phyloP scores from a whole-genome alignment of 2,888 invertebrate species.

The Hypercompe scribonia region DNA sequence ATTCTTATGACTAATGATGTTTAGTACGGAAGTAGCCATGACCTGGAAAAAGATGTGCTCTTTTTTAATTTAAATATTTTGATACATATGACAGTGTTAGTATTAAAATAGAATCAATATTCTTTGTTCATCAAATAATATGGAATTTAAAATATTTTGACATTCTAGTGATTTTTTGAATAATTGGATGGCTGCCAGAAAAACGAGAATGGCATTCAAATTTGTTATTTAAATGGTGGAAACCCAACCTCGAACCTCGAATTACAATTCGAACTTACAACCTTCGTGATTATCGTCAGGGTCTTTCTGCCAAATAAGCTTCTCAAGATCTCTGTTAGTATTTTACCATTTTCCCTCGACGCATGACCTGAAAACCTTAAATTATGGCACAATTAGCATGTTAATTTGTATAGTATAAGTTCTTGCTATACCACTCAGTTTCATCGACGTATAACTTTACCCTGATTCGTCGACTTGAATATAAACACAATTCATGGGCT shows the following conservation, averaged over 20 bases:
- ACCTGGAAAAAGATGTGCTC: no score
- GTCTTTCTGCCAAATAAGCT: neutral
- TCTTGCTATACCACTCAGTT: neutral
- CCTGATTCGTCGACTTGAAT: neutral
- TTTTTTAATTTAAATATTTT: neutral
- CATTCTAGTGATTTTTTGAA: neutral
- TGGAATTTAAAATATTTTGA: neutral
- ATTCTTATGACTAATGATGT: no score
- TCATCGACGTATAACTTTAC: neutral
- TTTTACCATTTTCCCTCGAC: neutral
- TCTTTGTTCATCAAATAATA: neutral
- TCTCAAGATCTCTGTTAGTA: neutral
- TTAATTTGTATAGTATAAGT: neutral
- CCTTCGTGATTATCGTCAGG: constrained; percentile 2
- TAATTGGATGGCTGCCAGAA: constrained; percentile 14
- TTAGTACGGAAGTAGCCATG: no score
- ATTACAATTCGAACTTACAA: constrained; percentile 4
- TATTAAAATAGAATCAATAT: neutral
- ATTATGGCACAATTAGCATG: neutral
- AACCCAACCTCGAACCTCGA: constrained; percentile 7
- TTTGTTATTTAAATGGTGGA: constrained; percentile 2
- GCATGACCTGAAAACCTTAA: neutral
- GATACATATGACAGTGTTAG: no score
- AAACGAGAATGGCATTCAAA: constrained; percentile 4
- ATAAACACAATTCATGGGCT: neutral